Evolutionary conservation across 2,888 invertebrate species (phyloP).

Genomic region (Tetropium fuscum): DNA sequence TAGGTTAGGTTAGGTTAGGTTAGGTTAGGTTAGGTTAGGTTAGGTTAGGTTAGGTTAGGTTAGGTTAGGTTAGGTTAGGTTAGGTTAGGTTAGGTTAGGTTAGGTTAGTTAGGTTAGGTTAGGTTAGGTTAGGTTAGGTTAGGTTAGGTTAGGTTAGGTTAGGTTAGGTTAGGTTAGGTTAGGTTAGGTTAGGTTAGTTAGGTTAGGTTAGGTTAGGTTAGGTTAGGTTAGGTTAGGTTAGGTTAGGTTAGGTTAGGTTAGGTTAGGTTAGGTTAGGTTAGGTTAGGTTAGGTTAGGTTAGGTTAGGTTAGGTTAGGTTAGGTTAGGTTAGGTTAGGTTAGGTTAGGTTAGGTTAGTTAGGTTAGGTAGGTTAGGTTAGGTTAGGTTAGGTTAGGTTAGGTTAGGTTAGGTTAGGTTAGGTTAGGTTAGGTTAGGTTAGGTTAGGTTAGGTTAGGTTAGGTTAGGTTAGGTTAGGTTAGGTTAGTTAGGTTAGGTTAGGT

Average conservation of each 20-base stretch:
- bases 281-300: conserved; percentile 33
- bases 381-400: conserved; percentile 30
- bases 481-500: conserved; percentile 39
- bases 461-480: conserved; percentile 34
- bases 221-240: conserved; percentile 32
- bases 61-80: conserved; percentile 26
- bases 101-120: conserved; percentile 40
- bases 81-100: conserved; percentile 33
- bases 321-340: conserved; percentile 39
- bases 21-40: conserved; percentile 10
- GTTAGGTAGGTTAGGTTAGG: conserved; percentile 35
- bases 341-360: conserved; percentile 36
- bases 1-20: conserved; percentile 8
- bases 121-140: conserved; percentile 42
- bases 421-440: conserved; percentile 23
- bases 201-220: conserved; percentile 32
- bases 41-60: conserved; percentile 13
- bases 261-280: conserved; percentile 38
- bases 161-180: conserved; percentile 27
- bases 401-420: conserved; percentile 29
- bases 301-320: conserved; percentile 38
- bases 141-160: conserved; percentile 24
- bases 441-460: conserved; percentile 34
- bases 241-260: conserved; percentile 33
- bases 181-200: conserved; percentile 33